Conservation (phyloP, 2,113 vertebrate species). For the Ramphastos sulfuratus region DNA sequence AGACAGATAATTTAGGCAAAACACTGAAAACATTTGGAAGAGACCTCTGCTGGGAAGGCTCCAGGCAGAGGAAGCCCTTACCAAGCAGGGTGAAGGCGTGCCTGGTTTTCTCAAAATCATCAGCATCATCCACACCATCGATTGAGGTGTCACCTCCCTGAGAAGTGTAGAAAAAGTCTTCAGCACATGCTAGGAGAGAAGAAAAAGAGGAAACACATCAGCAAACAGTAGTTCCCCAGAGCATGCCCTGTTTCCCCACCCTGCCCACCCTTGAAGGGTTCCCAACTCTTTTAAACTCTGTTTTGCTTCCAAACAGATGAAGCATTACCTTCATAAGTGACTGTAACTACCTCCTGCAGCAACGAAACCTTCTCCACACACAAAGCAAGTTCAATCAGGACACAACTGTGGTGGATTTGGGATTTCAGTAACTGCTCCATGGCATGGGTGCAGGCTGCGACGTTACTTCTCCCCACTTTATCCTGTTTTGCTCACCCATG, state of each 20-base stretch:
- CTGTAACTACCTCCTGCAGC: neutral
- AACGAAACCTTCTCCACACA: neutral
- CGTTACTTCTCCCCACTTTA: neutral
- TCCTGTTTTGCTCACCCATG: neutral
- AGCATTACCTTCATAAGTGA: neutral
- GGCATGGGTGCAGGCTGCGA: fast-evolving
- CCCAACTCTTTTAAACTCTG: fast-evolving
- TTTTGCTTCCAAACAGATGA: neutral
- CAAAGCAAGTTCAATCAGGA: neutral
- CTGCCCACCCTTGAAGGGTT: neutral
- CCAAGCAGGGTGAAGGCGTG: constrained; percentile 89
- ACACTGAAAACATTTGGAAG: neutral
- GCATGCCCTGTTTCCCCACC: neutral
- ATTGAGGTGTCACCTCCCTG: constrained; percentile 86
- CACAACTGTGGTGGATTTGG: neutral
- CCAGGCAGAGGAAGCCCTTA: constrained; percentile 62
- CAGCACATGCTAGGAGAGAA: constrained; percentile 78
- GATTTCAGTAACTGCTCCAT: neutral
- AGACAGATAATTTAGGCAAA: neutral
- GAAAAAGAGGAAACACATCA: neutral
- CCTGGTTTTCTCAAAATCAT: constrained; percentile 87
- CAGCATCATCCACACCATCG: constrained; percentile 84
- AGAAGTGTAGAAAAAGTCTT: constrained; percentile 89
- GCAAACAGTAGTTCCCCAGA: neutral
- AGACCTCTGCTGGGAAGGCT: neutral